Conservation (phyloP, 2,113 vertebrate species). For the Gadus macrocephalus region DNA sequence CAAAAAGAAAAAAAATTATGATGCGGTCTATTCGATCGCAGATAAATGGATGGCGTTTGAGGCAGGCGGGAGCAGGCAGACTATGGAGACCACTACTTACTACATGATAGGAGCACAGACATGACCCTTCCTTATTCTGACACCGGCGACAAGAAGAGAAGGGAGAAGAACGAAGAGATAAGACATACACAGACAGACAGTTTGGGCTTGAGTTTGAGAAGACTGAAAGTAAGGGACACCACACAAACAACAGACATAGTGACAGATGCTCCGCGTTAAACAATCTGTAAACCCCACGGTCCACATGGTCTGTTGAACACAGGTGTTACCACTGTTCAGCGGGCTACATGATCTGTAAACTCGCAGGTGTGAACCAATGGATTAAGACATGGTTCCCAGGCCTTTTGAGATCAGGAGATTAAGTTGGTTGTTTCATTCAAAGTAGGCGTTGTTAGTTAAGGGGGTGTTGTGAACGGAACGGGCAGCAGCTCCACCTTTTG, state of each 20-base stretch:
- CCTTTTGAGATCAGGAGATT: too few relatives aligned
- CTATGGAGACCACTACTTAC: conserved; percentile 82
- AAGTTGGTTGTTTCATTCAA: too few relatives aligned
- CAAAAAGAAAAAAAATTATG: too few relatives aligned
- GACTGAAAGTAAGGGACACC: too few relatives aligned
- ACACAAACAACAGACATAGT: too few relatives aligned
- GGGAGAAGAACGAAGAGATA: conserved; percentile 53
- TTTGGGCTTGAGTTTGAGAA: background rate
- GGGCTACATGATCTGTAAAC: too few relatives aligned
- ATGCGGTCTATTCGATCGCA: background rate
- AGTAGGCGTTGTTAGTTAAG: background rate
- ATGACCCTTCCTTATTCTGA: conserved; percentile 92
- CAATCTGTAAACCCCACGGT: too few relatives aligned
- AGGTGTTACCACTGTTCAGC: too few relatives aligned
- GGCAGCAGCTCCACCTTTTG: conserved; percentile 75
- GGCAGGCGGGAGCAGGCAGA: conserved; percentile 49
- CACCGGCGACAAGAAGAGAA: conserved; percentile 42
- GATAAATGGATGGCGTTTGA: conserved; percentile 5
- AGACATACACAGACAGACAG: conserved; percentile 27
- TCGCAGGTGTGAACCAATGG: too few relatives aligned
- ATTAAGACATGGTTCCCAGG: too few relatives aligned
- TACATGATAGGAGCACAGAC: conserved; percentile 94
- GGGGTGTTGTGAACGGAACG: too few relatives aligned
- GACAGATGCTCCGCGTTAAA: background rate
- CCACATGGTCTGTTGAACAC: too few relatives aligned